Percentiles rank a stretch among this genome's conserved stretches.
phyloP scores from a whole-genome alignment of 2,888 invertebrate species.

The Cataglyphis livida region DNA sequence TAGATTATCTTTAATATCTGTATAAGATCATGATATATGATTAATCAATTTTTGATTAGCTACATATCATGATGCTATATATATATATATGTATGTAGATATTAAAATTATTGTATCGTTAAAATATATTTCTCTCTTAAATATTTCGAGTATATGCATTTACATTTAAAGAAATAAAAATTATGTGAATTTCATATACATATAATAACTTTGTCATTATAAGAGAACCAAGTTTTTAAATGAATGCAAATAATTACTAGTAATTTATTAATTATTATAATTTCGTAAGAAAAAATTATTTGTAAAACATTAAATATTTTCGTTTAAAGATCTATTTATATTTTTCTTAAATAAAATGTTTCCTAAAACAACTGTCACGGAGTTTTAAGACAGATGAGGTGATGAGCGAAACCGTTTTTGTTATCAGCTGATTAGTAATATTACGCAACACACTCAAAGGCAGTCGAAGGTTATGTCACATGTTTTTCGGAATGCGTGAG shows the following conservation, averaged over 20 bases:
- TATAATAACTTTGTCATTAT: background rate
- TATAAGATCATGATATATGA: background rate
- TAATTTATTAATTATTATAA: background rate
- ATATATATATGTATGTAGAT: too few relatives aligned
- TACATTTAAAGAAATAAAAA: background rate
- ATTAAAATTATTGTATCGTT: background rate
- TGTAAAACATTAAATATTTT: background rate
- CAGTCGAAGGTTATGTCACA: background rate
- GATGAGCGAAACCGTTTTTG: background rate
- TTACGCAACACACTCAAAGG: conserved; percentile 7
- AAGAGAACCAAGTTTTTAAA: background rate
- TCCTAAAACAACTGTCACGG: too few relatives aligned
- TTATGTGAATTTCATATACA: background rate
- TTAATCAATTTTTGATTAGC: background rate
- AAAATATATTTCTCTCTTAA: background rate
- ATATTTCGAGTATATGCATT: background rate
- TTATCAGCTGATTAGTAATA: background rate
- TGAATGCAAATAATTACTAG: background rate
- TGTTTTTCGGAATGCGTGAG: background rate
- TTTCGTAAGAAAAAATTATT: background rate
- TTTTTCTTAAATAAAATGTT: background rate
- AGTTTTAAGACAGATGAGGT: background rate
- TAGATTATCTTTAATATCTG: background rate
- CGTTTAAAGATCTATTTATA: background rate
- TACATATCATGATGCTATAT: too few relatives aligned